A percentile compares a stretch with the other conserved stretches of the same genome.
These are phyloP conservation scores for Adelosebastes latens DNA, from an alignment of 2,797 vertebrate species.

Conservation along the genomic window DNA sequence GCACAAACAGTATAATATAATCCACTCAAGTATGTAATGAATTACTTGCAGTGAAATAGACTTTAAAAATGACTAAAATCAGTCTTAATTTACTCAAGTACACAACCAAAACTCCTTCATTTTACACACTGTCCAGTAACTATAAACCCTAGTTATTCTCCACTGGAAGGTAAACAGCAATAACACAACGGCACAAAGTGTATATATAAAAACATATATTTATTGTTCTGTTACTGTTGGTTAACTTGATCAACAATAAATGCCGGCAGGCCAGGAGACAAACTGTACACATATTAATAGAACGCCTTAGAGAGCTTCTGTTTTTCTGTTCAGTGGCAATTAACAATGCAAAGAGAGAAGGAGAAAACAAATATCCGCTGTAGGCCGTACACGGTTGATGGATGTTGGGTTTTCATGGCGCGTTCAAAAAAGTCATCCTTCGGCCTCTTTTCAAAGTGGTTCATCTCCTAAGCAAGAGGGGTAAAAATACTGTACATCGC, in stretches of 20 bases:
- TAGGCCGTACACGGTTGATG: conserved; percentile 18
- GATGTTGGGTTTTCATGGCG: conserved; percentile 28
- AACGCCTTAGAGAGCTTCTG: conserved; percentile 62
- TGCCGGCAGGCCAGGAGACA: conserved; percentile 71
- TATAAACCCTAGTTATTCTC: not conserved
- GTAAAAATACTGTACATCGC: conserved; percentile 68
- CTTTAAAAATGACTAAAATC: not conserved
- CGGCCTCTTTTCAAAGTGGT: conserved; percentile 63
- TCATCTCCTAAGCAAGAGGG: conserved; percentile 54
- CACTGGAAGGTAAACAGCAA: conserved; percentile 8
- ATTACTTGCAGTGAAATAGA: not conserved
- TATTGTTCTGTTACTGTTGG: conserved; percentile 83
- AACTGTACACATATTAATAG: conserved; percentile 67
- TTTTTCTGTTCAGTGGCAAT: conserved; percentile 77
- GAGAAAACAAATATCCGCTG: conserved; percentile 16
- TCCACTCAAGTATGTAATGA: not conserved
- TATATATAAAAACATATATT: conserved; percentile 85
- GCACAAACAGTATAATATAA: not conserved
- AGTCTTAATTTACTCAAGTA: not conserved
- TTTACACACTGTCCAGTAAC: not conserved
- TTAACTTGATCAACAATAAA: conserved; percentile 80
- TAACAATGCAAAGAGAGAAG: conserved; percentile 55
- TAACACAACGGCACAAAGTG: conserved; percentile 36
- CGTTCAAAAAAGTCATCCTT: conserved; percentile 41
- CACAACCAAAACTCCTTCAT: not conserved